A percentile compares a stretch with the other conserved stretches of the same genome.
Evolutionary conservation across 2,888 invertebrate species (phyloP).

Genomic region (Andrena praecox): DNA sequence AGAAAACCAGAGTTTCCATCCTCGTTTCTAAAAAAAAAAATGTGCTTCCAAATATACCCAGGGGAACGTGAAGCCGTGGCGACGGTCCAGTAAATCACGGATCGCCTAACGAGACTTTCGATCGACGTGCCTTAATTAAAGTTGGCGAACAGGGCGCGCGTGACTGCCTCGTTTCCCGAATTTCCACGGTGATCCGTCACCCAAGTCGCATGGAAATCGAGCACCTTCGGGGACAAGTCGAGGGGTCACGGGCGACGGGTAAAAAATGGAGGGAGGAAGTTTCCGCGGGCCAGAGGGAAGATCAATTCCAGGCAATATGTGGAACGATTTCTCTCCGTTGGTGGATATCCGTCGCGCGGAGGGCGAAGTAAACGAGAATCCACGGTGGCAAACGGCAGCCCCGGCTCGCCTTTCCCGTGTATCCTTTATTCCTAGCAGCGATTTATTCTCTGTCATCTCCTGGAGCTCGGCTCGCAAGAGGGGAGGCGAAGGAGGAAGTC

Average conservation of each 20-base stretch:
- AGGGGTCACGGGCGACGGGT: not conserved
- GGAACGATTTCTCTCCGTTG: constrained; percentile 78
- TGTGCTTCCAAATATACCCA: constrained; percentile 12
- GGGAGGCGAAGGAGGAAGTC: constrained; percentile 22
- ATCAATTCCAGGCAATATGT: constrained; percentile 80
- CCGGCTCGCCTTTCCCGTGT: constrained; percentile 55
- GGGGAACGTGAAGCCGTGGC: not conserved
- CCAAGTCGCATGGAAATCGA: not conserved
- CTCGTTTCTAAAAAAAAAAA: not conserved
- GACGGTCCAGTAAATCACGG: constrained; percentile 25
- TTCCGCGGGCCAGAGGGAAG: constrained; percentile 58
- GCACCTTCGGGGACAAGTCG: not conserved
- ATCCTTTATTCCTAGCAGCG: constrained; percentile 76
- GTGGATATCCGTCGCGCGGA: constrained; percentile 66
- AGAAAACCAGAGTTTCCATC: no score
- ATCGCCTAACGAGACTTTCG: constrained; percentile 14
- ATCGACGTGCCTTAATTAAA: constrained; percentile 17
- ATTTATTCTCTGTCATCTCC: constrained; percentile 81
- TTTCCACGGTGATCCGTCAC: constrained; percentile 36
- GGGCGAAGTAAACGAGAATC: constrained; percentile 66
- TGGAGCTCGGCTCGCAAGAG: constrained; percentile 53
- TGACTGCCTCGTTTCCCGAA: constrained; percentile 25
- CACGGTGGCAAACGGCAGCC: constrained; percentile 44
- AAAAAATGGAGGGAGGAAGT: constrained; percentile 29
- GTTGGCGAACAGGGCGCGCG: not conserved